A percentile compares a stretch with the other conserved stretches of the same genome.
Conservation (phyloP, 2,797 vertebrate species). For the Amniataba percoides region DNA sequence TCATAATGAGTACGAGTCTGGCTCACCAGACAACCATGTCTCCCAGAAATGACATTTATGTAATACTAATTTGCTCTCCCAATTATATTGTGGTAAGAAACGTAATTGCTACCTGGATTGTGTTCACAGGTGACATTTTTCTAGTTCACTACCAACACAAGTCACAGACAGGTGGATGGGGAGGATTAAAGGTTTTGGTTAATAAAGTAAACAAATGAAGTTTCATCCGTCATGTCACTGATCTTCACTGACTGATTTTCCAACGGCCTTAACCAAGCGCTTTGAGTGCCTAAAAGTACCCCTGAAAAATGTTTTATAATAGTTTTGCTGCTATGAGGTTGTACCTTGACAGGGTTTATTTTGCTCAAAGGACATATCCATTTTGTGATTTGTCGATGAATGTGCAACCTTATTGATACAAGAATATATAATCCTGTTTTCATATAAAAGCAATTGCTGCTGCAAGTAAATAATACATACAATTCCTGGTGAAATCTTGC, state of each 20-base stretch:
- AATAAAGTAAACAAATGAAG: not conserved
- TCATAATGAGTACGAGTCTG: conserved; percentile 9
- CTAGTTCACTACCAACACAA: not conserved
- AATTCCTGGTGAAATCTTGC: not conserved
- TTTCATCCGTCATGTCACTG: not conserved
- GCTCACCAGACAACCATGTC: conserved; percentile 11
- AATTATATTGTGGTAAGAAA: conserved; percentile 2
- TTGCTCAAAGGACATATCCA: not conserved
- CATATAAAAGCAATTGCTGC: not conserved
- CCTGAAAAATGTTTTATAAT: not conserved
- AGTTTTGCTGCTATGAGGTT: not conserved
- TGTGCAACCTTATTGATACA: not conserved
- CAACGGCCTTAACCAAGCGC: too few species aligned
- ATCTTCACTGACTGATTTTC: not conserved
- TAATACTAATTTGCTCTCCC: conserved; percentile 4
- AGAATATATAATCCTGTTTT: not conserved
- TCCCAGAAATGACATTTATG: conserved; percentile 3
- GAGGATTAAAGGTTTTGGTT: conserved; percentile 1
- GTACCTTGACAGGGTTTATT: not conserved
- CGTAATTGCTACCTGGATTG: conserved; percentile 12
- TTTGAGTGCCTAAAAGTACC: not conserved
- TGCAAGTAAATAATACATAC: not conserved
- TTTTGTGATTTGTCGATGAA: too few species aligned
- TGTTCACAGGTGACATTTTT: not conserved
- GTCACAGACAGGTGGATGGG: not conserved